A percentile compares a stretch with the other conserved stretches of the same genome.
Evolutionary conservation across 2,797 vertebrate species (phyloP).

Genomic region (Salmo trutta): DNA sequence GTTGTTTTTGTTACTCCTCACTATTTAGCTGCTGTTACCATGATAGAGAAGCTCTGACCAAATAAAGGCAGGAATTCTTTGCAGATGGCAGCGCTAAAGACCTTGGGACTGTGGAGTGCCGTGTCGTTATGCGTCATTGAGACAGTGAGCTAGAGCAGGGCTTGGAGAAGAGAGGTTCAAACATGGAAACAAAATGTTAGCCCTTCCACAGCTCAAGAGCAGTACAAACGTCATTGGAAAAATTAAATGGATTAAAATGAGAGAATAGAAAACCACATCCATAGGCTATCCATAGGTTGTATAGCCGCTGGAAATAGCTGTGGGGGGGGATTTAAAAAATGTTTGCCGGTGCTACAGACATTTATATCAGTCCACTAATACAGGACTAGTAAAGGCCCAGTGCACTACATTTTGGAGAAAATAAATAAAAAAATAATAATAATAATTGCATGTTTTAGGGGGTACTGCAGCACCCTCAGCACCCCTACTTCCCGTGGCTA

Average conservation of each 20-base stretch:
- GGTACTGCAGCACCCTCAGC: no score
- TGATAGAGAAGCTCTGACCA: constrained; percentile 38
- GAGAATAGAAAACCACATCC: constrained; percentile 1
- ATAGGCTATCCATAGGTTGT: no score
- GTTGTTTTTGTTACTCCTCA: constrained; percentile 38
- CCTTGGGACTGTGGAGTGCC: constrained; percentile 7
- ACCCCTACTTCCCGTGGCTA: no score
- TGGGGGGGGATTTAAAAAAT: no score
- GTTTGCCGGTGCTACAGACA: no score
- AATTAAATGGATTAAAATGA: not conserved
- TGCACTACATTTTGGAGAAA: no score
- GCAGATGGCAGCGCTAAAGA: constrained; percentile 22
- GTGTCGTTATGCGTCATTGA: constrained; percentile 2
- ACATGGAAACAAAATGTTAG: constrained; percentile 14
- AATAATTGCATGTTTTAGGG: no score
- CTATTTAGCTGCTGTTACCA: constrained; percentile 41
- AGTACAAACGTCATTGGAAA: not conserved
- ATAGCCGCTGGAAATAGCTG: no score
- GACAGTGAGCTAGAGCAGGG: constrained; percentile 30
- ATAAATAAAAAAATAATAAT: no score
- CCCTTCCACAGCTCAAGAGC: constrained; percentile 11
- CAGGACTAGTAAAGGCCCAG: no score
- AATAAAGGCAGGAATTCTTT: constrained; percentile 54
- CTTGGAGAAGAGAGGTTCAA: constrained; percentile 15
- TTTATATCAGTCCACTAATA: no score